phyloP scores from a whole-genome alignment of 2,888 invertebrate genomes.

The Drosophila rubida region DNA sequence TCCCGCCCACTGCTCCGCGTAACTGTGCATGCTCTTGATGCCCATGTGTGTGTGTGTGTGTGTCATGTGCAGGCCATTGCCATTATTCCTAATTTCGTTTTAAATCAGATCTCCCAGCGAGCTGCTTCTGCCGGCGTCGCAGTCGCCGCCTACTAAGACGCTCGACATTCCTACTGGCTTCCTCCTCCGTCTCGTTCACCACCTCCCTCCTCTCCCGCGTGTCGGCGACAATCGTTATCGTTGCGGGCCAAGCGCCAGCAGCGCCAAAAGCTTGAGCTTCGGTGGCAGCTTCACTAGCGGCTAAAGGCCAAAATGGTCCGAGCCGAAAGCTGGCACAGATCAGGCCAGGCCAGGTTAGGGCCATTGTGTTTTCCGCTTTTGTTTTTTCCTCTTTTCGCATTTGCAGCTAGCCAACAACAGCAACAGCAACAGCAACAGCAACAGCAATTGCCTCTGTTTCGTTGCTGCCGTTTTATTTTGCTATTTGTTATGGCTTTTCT shows the following conservation, averaged over 20 bases:
- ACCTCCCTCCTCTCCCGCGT: too few relatives aligned
- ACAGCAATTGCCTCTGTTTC: constrained; percentile 61
- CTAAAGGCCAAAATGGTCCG: constrained; percentile 58
- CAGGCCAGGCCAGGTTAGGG: constrained; percentile 66
- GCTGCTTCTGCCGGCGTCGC: constrained; percentile 18
- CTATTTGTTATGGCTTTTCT: constrained; percentile 81
- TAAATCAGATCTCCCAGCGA: constrained; percentile 79
- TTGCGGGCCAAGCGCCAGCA: constrained; percentile 51
- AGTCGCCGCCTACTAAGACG: constrained; percentile 59
- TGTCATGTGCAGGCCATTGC: constrained; percentile 80
- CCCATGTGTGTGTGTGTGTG: constrained; percentile 45
- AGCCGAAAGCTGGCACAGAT: constrained; percentile 50
- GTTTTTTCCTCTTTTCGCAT: constrained; percentile 8
- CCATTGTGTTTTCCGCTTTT: constrained; percentile 59
- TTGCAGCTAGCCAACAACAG: constrained; percentile 32
- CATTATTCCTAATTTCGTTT: constrained; percentile 83
- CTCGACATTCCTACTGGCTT: constrained; percentile 56
- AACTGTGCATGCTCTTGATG: constrained; percentile 47
- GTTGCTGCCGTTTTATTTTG: constrained; percentile 67
- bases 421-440: constrained; percentile 25
- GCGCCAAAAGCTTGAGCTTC: constrained; percentile 24
- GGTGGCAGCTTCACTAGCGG: constrained; percentile 32
- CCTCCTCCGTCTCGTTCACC: background rate
- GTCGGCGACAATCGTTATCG: constrained; percentile 47
- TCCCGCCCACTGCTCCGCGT: constrained; percentile 8